These are phyloP conservation scores for Maniola hyperantus DNA, from an alignment of 2,888 invertebrate genomes.

Conservation along the genomic window DNA sequence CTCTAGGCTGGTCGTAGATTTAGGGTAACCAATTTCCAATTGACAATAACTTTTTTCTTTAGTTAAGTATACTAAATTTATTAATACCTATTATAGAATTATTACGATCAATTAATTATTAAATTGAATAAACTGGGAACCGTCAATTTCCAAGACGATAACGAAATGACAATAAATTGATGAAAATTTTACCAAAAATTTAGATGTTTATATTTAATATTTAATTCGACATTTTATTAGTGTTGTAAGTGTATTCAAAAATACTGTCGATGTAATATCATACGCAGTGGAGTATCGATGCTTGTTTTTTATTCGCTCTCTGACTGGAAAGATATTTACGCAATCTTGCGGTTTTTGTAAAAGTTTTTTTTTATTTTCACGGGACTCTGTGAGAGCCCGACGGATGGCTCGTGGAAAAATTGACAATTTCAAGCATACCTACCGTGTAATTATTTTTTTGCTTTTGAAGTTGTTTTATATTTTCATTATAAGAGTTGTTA, in stretches of 20 bases:
- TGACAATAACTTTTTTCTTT: conserved; percentile 62
- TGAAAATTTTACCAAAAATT: conserved; percentile 40
- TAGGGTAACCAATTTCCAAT: conserved; percentile 45
- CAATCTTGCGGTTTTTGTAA: not conserved
- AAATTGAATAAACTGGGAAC: conserved; percentile 35
- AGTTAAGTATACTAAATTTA: not conserved
- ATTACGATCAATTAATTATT: conserved; percentile 67
- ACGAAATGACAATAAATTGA: conserved; percentile 60
- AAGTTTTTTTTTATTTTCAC: conserved; percentile 32
- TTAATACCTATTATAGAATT: conserved; percentile 45
- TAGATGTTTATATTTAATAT: conserved; percentile 28
- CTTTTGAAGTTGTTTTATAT: not conserved
- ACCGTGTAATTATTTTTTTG: not conserved
- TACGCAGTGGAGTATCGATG: not conserved
- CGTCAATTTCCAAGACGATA: conserved; percentile 69
- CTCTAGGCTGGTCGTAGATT: conserved; percentile 39
- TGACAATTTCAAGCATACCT: not conserved
- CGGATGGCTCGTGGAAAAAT: conserved; percentile 46
- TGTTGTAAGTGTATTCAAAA: conserved; percentile 26
- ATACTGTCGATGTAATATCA: conserved; percentile 15
- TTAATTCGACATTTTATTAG: conserved; percentile 30
- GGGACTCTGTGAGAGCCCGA: conserved; percentile 59
- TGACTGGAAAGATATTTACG: not conserved
- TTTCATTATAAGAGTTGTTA: not conserved
- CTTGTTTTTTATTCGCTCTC: conserved; percentile 6